These are phyloP conservation scores for Etia nguti DNA, from an alignment of 2,113 vertebrate species.

Conservation along the genomic window DNA sequence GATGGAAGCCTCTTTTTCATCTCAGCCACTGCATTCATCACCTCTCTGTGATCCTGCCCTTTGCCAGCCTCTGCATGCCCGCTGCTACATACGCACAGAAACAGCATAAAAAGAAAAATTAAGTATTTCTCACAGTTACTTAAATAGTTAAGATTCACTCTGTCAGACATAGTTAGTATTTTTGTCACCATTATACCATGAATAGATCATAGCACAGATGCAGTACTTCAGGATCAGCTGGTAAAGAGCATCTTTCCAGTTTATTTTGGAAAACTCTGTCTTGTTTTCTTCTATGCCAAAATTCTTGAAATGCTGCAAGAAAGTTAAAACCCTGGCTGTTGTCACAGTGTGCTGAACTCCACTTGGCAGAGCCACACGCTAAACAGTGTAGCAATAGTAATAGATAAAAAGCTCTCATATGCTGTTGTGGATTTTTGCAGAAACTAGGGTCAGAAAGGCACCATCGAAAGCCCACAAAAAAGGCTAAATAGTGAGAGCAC, in stretches of 20 bases:
- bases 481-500: neutral
- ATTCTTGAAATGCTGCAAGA: neutral
- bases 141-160: neutral
- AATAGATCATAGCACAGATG: neutral
- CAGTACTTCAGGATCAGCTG: neutral
- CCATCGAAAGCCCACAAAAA: neutral
- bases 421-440: neutral
- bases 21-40: conserved; percentile 80
- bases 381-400: neutral
- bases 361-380: neutral
- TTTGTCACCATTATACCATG: neutral
- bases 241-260: neutral
- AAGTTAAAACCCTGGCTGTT: neutral
- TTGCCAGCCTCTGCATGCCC: conserved; percentile 46
- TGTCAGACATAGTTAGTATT: neutral
- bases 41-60: conserved; percentile 70
- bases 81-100: conserved; percentile 33
- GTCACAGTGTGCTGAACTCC: neutral
- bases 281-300: neutral
- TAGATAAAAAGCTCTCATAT: neutral
- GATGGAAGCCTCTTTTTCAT: conserved; percentile 83
- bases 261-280: neutral
- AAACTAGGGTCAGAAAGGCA: neutral
- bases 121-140: neutral
- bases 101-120: neutral